phyloP scores from a whole-genome alignment of 2,797 vertebrate species.

The Iguana delicatissima region DNA sequence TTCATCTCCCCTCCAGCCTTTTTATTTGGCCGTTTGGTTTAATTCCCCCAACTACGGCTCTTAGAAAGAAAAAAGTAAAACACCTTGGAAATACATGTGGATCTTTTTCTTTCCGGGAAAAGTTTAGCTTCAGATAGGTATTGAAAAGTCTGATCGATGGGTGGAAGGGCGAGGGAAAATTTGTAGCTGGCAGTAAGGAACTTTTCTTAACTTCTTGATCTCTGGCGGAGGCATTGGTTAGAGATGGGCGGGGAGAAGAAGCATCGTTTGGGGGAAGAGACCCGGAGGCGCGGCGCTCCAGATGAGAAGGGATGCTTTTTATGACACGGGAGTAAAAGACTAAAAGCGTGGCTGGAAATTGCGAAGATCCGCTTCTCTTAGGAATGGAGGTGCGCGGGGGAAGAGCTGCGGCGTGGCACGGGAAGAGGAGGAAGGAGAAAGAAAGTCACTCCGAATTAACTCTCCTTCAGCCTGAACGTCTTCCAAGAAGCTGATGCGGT shows the following conservation, averaged over 20 bases:
- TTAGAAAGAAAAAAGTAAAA: background rate
- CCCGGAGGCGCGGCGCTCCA: conserved; percentile 29
- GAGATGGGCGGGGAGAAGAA: background rate
- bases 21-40: too few species aligned
- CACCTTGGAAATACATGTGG: background rate
- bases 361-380: background rate
- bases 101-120: background rate
- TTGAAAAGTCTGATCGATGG: conserved; percentile 25
- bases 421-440: background rate
- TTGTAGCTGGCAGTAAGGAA: conserved; percentile 5
- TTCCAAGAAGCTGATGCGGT: too few species aligned
- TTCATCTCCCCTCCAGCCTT: background rate
- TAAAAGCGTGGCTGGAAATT: background rate
- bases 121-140: background rate
- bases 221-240: conserved; percentile 8
- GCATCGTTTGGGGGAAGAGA: background rate
- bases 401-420: too few species aligned
- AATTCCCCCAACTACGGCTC: too few species aligned
- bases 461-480: background rate
- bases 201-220: conserved; percentile 65
- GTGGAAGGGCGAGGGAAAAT: background rate
- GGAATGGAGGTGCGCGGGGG: too few species aligned
- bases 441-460: background rate
- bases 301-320: conserved; percentile 39
- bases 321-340: background rate